phyloP scores from a whole-genome alignment of 2,113 vertebrate species.

The Nerophis ophidion region DNA sequence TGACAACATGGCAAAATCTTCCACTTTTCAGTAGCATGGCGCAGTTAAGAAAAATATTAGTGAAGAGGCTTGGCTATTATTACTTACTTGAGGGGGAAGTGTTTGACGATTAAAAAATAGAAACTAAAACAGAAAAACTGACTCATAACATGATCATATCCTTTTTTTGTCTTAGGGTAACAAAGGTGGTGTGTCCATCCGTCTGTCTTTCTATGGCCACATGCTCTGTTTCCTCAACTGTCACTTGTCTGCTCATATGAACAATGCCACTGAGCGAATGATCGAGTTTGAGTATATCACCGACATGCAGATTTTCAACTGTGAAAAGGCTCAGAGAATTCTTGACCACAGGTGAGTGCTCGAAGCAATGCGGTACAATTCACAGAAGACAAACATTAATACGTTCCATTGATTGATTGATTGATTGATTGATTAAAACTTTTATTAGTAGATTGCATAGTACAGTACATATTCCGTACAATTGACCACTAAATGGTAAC shows the following conservation, averaged over 20 bases:
- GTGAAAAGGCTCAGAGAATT: slow-evolving; percentile 61
- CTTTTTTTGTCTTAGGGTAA: slow-evolving; percentile 79
- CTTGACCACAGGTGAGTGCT: slow-evolving; percentile 85
- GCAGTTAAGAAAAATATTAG: no score
- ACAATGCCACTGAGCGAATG: slow-evolving; percentile 81
- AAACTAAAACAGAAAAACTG: no score
- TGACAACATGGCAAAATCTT: no score
- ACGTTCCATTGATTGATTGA: no score
- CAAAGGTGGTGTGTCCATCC: slow-evolving; percentile 86
- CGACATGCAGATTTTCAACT: slow-evolving; percentile 78
- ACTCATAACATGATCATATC: neutral
- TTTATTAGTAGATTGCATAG: no score
- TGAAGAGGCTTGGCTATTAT: no score
- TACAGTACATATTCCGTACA: no score
- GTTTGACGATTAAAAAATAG: no score
- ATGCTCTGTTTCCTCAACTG: slow-evolving; percentile 91
- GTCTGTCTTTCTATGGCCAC: slow-evolving; percentile 85
- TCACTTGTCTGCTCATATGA: slow-evolving; percentile 88
- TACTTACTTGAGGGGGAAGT: no score
- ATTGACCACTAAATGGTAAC: no score
- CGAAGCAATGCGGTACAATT: neutral
- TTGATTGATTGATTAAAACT: no score
- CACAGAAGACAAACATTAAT: neutral
- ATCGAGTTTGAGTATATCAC: slow-evolving; percentile 88
- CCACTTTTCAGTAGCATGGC: no score